These are phyloP conservation scores for Melanophora roralis DNA, from an alignment of 2,888 invertebrate species.

Conservation along the genomic window DNA sequence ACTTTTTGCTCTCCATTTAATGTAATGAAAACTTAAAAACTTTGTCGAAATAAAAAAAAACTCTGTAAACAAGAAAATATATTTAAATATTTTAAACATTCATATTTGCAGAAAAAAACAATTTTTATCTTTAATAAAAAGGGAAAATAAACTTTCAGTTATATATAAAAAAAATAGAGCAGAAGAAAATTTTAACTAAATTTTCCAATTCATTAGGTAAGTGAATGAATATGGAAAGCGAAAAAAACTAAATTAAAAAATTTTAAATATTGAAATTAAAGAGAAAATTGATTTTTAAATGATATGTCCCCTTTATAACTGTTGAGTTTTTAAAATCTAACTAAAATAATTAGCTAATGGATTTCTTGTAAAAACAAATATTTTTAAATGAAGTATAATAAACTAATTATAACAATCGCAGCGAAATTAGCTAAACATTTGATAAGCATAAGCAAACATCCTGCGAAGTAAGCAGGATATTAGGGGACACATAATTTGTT, in stretches of 20 bases:
- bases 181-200: conserved; percentile 61
- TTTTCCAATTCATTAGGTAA: conserved; percentile 65
- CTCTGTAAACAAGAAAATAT: not conserved
- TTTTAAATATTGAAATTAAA: not conserved
- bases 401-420: too few species aligned
- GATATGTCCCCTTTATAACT: too few species aligned
- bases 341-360: too few species aligned
- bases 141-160: conserved; percentile 28
- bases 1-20: not conserved
- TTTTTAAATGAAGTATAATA: too few species aligned
- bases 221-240: conserved; percentile 33
- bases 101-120: conserved; percentile 30
- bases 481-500: too few species aligned
- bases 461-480: too few species aligned
- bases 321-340: too few species aligned
- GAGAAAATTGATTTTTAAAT: not conserved
- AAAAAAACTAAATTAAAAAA: not conserved
- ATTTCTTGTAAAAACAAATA: too few species aligned
- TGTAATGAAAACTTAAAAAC: conserved; percentile 17
- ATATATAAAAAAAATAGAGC: conserved; percentile 13
- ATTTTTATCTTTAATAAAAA: conserved; percentile 24
- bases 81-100: not conserved
- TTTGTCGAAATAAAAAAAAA: not conserved
- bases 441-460: too few species aligned
- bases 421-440: too few species aligned